These are phyloP conservation scores for Percopsis omiscomaycus DNA, from an alignment of 2,797 vertebrate genomes.

Conservation along the genomic window DNA sequence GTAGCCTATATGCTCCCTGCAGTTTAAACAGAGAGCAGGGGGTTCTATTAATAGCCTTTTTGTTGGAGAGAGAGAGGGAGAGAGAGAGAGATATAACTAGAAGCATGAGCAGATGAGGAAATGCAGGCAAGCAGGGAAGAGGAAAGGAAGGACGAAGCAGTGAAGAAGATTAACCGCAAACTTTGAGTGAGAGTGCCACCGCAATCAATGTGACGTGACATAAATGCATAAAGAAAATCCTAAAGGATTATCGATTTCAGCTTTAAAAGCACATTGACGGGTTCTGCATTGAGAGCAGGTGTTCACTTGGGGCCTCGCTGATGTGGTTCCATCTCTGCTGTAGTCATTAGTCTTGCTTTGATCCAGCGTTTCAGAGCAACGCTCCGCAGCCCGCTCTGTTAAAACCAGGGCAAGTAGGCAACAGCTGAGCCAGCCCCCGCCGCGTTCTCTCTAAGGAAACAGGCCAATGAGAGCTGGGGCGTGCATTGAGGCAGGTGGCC, in stretches of 20 bases:
- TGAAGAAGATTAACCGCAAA: background rate
- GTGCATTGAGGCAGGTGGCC: constrained; percentile 54
- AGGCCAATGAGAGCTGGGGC: constrained; percentile 19
- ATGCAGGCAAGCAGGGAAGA: constrained; percentile 36
- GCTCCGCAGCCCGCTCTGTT: constrained; percentile 44
- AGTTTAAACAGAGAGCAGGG: constrained; percentile 59
- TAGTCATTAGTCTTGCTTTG: constrained; percentile 66
- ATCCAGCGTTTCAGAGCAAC: constrained; percentile 37
- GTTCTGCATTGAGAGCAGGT: constrained; percentile 43
- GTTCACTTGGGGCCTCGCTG: constrained; percentile 42
- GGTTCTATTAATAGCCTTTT: constrained; percentile 75
- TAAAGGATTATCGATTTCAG: too few relatives aligned
- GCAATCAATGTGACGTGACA: too few relatives aligned
- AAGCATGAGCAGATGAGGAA: constrained; percentile 31
- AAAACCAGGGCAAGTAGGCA: constrained; percentile 47
- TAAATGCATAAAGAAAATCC: too few relatives aligned
- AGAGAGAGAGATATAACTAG: constrained; percentile 18
- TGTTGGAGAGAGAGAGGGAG: constrained; percentile 55
- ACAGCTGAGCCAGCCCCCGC: constrained; percentile 14
- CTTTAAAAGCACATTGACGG: too few relatives aligned
- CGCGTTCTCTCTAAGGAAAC: constrained; percentile 12
- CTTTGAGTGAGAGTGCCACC: background rate
- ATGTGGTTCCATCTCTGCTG: constrained; percentile 48
- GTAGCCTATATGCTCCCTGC: constrained; percentile 57
- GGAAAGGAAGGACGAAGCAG: constrained; percentile 46